Percentiles rank a stretch among this genome's conserved stretches.
phyloP scores from a whole-genome alignment of 2,113 vertebrate species.

The Callospermophilus lateralis region DNA sequence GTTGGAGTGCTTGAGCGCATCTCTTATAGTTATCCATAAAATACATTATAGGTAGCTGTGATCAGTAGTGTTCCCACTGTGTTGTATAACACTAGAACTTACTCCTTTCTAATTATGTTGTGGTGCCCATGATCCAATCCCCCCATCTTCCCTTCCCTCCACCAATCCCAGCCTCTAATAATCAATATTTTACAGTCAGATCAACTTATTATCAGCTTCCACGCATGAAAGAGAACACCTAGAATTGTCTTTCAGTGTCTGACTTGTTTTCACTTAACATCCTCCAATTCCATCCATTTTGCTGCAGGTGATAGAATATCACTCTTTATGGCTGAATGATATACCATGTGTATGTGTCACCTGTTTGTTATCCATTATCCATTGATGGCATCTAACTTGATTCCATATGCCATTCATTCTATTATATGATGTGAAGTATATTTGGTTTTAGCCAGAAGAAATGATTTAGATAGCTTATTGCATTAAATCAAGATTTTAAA shows the following conservation, averaged over 20 bases:
- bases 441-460: not conserved
- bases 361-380: not conserved
- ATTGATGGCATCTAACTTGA: not conserved
- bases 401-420: not conserved
- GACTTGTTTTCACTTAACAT: not conserved
- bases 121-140: not conserved
- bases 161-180: not conserved
- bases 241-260: not conserved
- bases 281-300: not conserved
- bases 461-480: not conserved
- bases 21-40: not conserved
- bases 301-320: not conserved
- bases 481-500: not conserved
- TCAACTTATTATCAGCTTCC: not conserved
- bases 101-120: not conserved
- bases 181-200: not conserved
- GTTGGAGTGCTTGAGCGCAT: not conserved
- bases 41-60: not conserved
- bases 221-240: not conserved
- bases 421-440: not conserved
- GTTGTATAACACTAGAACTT: too few relatives aligned
- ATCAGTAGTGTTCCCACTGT: not conserved
- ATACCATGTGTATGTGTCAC: not conserved
- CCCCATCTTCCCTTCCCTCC: not conserved
- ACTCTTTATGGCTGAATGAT: not conserved